Conservation (phyloP, 2,113 vertebrate species). For the Lynx canadensis region DNA sequence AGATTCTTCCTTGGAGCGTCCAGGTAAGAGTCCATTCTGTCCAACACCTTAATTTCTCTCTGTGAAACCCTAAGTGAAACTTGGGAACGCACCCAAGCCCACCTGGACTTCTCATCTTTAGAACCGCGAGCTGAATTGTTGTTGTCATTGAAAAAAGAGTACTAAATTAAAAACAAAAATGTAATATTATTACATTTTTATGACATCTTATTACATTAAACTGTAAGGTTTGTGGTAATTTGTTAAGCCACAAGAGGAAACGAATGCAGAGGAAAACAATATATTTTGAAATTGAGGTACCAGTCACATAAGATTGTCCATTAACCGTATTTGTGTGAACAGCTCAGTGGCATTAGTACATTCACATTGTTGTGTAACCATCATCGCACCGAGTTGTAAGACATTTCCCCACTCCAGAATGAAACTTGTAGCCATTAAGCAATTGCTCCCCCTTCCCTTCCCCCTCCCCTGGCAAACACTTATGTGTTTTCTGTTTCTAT, state of each 20-base stretch:
- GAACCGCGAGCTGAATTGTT: constrained; percentile 1
- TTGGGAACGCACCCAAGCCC: background rate
- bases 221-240: background rate
- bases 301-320: background rate
- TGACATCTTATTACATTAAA: background rate
- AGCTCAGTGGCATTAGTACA: background rate
- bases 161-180: background rate
- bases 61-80: background rate
- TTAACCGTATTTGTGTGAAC: background rate
- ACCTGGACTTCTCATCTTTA: background rate
- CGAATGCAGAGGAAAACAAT: background rate
- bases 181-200: too few species aligned
- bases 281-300: background rate
- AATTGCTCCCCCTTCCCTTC: background rate
- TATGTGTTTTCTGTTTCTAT: background rate
- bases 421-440: background rate
- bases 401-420: background rate
- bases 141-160: background rate
- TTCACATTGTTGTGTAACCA: background rate
- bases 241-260: background rate
- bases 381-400: background rate
- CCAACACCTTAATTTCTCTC: background rate
- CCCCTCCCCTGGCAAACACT: background rate
- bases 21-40: background rate
- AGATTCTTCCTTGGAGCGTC: background rate